Percentiles rank a stretch among this genome's conserved stretches.
Conservation (phyloP, 2,113 vertebrate species). For the Spheniscus mendiculus region DNA sequence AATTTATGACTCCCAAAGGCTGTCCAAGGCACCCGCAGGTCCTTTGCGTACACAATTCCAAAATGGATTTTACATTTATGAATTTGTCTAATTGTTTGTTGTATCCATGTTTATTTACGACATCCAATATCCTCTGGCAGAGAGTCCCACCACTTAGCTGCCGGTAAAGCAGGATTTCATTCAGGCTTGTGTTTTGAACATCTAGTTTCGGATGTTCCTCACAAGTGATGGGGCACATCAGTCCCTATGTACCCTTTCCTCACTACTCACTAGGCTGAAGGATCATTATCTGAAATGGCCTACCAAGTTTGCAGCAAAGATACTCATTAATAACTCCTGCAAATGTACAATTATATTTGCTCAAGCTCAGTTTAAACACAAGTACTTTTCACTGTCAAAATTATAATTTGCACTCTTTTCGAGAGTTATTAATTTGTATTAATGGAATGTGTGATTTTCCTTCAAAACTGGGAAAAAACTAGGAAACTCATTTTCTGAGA, state of each 20-base stretch:
- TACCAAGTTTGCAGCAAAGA: background rate
- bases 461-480: background rate
- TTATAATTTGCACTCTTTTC: background rate
- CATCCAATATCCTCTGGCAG: background rate
- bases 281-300: background rate
- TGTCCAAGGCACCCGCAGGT: accelerated
- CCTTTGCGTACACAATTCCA: background rate
- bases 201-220: background rate
- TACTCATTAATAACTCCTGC: background rate
- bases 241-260: background rate
- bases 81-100: background rate
- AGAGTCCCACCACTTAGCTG: background rate
- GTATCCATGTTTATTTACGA: background rate
- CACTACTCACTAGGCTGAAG: background rate
- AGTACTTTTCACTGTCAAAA: background rate
- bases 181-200: background rate
- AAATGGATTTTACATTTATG: background rate
- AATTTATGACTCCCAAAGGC: background rate
- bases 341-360: background rate
- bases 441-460: background rate
- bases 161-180: background rate
- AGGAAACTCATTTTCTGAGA: background rate
- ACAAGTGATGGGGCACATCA: background rate
- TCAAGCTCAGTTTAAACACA: background rate
- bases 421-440: background rate